Evolutionary conservation across 35 echinoderm and acorn worm genomes (phyloP).

Genomic region (Stichopus chloronotus): DNA sequence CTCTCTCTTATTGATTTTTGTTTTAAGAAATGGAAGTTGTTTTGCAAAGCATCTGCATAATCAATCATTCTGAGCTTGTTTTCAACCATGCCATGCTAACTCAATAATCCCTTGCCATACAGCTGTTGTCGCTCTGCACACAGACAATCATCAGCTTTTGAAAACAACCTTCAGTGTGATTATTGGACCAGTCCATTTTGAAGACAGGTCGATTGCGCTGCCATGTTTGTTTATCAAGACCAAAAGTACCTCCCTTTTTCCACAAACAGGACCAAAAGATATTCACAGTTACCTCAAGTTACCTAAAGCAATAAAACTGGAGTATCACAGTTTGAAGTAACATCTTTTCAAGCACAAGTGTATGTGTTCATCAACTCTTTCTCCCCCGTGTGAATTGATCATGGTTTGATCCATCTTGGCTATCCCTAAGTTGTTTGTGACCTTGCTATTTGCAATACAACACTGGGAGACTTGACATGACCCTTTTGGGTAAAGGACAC

Average conservation of each 20-base stretch:
- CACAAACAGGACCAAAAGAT: not conserved
- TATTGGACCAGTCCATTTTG: slow-evolving; percentile 2
- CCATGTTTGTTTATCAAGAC: not conserved
- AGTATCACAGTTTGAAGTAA: no score
- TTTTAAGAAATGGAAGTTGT: slow-evolving; percentile 36
- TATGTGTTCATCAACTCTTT: not conserved
- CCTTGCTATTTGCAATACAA: slow-evolving; percentile 40
- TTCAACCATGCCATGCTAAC: slow-evolving; percentile 41
- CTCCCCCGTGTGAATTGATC: not conserved
- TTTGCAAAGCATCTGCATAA: slow-evolving; percentile 44
- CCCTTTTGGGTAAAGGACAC: slow-evolving; percentile 57
- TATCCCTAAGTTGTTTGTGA: slow-evolving; percentile 58
- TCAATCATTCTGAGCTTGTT: slow-evolving; percentile 46
- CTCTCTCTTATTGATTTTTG: slow-evolving; percentile 22
- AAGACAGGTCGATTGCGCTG: not conserved
- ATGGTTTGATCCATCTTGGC: slow-evolving; percentile 11
- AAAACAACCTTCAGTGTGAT: slow-evolving; percentile 38
- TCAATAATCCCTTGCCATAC: slow-evolving; percentile 51
- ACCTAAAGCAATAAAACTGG: not conserved
- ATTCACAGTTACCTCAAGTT: not conserved
- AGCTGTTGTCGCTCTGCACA: slow-evolving; percentile 54
- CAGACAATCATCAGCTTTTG: slow-evolving; percentile 39
- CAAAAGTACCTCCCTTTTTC: not conserved
- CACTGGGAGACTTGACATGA: slow-evolving; percentile 55
- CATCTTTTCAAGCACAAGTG: no score